Percentiles rank a stretch among this genome's conserved stretches.
phyloP scores from a whole-genome alignment of 1,140 invertebrate genomes.

The Brevipalpus yothersi region DNA sequence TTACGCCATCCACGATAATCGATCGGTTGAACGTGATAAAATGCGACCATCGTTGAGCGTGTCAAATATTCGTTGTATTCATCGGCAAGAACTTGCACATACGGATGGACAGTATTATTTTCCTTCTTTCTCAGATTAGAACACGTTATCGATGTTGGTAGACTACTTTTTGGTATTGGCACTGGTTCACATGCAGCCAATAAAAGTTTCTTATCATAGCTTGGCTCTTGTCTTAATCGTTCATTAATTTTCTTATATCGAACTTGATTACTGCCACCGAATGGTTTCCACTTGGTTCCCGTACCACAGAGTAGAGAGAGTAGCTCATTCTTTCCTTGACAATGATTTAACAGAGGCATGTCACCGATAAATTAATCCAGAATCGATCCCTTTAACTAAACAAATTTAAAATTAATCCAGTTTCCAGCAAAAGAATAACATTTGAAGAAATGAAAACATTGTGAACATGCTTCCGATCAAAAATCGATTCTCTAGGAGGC shows the following conservation, averaged over 20 bases:
- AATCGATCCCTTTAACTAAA: too few relatives aligned
- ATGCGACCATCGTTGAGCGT: neutral
- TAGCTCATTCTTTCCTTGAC: too few relatives aligned
- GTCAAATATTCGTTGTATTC: neutral
- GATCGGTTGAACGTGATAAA: neutral
- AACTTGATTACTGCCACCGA: neutral
- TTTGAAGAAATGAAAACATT: too few relatives aligned
- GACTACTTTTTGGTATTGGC: too few relatives aligned
- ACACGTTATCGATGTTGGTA: neutral
- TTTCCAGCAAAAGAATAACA: too few relatives aligned
- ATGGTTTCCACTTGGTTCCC: neutral
- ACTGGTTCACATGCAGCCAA: neutral
- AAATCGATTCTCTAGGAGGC: too few relatives aligned
- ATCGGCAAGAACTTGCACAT: neutral
- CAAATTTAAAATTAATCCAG: too few relatives aligned
- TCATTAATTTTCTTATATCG: neutral
- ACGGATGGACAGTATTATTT: neutral
- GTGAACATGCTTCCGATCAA: too few relatives aligned
- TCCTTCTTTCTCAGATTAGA: neutral
- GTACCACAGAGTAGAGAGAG: neutral
- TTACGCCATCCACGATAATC: neutral
- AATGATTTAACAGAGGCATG: too few relatives aligned
- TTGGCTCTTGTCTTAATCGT: neutral
- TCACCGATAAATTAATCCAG: too few relatives aligned
- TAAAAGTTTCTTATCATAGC: neutral